Evolutionary conservation across 1,140 invertebrate species (phyloP).

Genomic region (Hyles vespertilio): DNA sequence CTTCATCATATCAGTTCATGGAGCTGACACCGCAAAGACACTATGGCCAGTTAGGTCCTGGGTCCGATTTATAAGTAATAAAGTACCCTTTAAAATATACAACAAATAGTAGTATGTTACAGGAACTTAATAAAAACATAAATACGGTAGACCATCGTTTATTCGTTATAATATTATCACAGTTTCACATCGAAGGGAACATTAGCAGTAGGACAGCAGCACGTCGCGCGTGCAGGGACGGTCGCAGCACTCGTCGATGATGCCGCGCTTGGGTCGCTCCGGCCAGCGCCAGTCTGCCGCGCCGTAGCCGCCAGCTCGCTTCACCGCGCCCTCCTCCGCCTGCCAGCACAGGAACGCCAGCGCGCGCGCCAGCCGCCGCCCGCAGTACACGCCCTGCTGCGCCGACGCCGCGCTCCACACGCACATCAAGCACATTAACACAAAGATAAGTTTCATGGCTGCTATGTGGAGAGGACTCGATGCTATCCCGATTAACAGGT

Average conservation of each 20-base stretch:
- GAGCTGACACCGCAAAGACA: too few relatives aligned
- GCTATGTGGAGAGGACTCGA: not conserved
- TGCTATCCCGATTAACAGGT: not conserved
- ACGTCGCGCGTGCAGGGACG: conserved; percentile 2
- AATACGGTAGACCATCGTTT: too few relatives aligned
- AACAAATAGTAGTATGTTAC: too few relatives aligned
- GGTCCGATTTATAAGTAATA: too few relatives aligned
- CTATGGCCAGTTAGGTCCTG: too few relatives aligned
- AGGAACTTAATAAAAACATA: too few relatives aligned
- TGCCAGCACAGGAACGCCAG: not conserved
- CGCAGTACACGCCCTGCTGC: not conserved
- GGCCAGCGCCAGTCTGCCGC: not conserved
- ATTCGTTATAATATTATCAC: too few relatives aligned
- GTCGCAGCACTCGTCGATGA: conserved; percentile 7
- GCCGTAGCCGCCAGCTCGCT: not conserved
- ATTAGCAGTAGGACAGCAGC: conserved; percentile 1
- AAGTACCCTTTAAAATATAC: too few relatives aligned
- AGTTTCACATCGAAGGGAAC: not conserved
- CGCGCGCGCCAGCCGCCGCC: not conserved
- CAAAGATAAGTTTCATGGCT: not conserved
- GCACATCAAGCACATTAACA: not conserved
- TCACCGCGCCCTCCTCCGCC: not conserved
- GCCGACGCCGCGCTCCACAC: not conserved
- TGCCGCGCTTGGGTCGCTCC: not conserved
- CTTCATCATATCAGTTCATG: too few relatives aligned